phyloP scores from a whole-genome alignment of 2,113 vertebrate genomes.

The Procavia capensis region DNA sequence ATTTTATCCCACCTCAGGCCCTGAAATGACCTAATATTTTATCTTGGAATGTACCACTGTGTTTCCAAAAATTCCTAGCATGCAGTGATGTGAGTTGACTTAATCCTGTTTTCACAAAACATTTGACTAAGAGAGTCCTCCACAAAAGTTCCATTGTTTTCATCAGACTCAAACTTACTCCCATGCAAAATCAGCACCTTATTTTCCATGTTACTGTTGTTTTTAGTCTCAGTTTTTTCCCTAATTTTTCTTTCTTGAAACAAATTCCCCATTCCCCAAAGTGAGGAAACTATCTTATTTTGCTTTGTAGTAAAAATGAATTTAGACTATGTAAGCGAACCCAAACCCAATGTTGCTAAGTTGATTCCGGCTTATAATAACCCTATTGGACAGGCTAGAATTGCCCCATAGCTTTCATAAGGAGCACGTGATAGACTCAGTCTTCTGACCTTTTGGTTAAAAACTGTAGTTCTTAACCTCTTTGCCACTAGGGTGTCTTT shows the following conservation, averaged over 20 bases:
- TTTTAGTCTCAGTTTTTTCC: neutral
- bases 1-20: constrained; percentile 49
- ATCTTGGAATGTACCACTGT: constrained; percentile 79
- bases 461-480: too few species aligned
- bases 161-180: neutral
- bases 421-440: too few species aligned
- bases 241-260: neutral
- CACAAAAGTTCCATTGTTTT: constrained; percentile 60
- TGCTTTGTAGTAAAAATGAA: neutral
- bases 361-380: too few species aligned
- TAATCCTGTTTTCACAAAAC: constrained; percentile 67
- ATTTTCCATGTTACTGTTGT: neutral
- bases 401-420: too few species aligned
- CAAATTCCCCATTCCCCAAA: neutral
- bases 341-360: too few species aligned
- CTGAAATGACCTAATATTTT: constrained; percentile 81
- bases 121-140: neutral
- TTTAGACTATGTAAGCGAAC: neutral
- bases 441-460: too few species aligned
- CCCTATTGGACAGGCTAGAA: too few species aligned
- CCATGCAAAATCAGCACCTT: neutral
- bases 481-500: too few species aligned
- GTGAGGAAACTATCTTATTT: neutral
- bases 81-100: constrained; percentile 68
- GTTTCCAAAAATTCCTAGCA: constrained; percentile 79